Evolutionary conservation across 2,797 vertebrate genomes (phyloP), one percentile per base, ranked within the genome.

Genomic region (Danio choprae): DNA sequence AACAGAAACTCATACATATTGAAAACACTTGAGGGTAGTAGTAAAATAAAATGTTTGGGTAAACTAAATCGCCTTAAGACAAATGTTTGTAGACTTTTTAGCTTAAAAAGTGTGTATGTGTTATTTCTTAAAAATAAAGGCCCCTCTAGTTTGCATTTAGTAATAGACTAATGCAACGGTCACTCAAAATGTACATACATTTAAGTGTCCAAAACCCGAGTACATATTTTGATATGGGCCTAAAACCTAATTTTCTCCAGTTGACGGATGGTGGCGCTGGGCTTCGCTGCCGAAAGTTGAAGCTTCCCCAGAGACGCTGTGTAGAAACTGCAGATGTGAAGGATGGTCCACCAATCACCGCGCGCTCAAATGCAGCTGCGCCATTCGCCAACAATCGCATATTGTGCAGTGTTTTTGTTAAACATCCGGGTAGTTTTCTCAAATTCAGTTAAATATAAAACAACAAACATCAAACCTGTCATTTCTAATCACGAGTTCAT

Each of bases 281-380:
- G 46, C 82, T 80, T 16, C 6, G 20, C 46, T 44, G 50, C 51
- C 41, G 55, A 82, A 75, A 64, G 58, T 65, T 50, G 43, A 69
- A 74, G 60, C 56, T 84, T 79, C 76, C 77, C 69, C 81, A 59
- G 74, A 84, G 84, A 80, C 85, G 73, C 75, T 62, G 53, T 56
- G 77, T 59, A 13, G 74, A 81, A 79, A 81, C 74, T 71, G 80
- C 75, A 78, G 65, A 76, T 70, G 64, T 79, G 74, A 75, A 59
- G 41, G 60, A 80, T 51, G 72, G 69, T 62, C 63, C 82, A 84
- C 80, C 84, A 83, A 81, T 80, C 72, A 81, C 48, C n/a, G 70
- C 43, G 77, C 68, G 51, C 77, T 69, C 56, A 76, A 77, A 81
- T 77, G 79, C 83, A 84, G 84, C 82, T 87, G 84, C 85, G 82